Evolutionary conservation across 2,113 vertebrate genomes (phyloP), one percentile per base, ranked within the genome.

Genomic region (Saccopteryx leptura): DNA sequence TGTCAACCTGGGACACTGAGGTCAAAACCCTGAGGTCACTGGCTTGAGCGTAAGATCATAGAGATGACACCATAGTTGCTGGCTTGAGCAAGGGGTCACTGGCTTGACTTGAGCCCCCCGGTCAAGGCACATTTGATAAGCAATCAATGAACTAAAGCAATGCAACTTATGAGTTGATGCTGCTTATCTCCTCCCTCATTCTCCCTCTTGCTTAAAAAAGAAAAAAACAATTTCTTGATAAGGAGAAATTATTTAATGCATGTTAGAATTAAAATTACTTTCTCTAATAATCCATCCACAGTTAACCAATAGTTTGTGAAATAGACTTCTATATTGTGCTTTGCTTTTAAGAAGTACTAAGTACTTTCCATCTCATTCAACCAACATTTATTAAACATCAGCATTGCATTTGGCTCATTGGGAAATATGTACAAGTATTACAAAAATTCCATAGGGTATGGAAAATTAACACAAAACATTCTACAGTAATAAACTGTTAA

Each of bases 381-480:
- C 56, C 65, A 66, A 54, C 72, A 65, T 52, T 91, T 83, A 90
- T 46, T 88, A 90, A 93, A 91, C 58, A 39, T n/a, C 31, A 96
- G 60, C n/a, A 88, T 1, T 88, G 11, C 33, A 93, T 54, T 71
- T 95, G 60, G n/a, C 33, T 93, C 58, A 82, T 33, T 93, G 33
- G 56, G 31, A 94, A 93, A 93, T 74, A 39, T 39, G 39, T 39
- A 75, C 9, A 87, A 78, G 31, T 83, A 48, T 65, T 69, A 86
- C 39, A 91, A 84, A 89, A 85, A 80, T 68, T 80, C 61, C 58
- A 78, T 7, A 31, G 2, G 54, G n/a, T 54, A 81, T 13, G 46
- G 88, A 94, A 93, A 82, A 56, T 63, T 52, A 78, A 72, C 21
- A 93, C 9, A 94, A 72, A 85, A 91, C 33, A 82, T n/a, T 88